A percentile compares a stretch with the other conserved stretches of the same genome.
Evolutionary conservation across 2,797 vertebrate species (phyloP).

Genomic region (Tarsius wallacei): DNA sequence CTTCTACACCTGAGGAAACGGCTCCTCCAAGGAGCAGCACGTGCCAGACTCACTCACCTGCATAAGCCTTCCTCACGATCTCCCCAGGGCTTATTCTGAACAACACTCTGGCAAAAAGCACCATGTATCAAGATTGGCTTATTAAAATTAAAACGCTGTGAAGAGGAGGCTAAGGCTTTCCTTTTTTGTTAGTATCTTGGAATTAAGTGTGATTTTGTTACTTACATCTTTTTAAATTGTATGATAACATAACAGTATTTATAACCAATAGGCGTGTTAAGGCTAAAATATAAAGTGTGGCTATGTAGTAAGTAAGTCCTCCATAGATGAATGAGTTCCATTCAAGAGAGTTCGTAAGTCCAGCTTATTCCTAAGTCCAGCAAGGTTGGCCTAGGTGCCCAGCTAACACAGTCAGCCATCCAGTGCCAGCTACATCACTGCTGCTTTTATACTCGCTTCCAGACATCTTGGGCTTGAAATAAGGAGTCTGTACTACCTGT

Average conservation of each 20-base stretch:
- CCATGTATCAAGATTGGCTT: neutral
- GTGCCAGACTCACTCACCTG: neutral
- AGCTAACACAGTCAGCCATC: too few species aligned
- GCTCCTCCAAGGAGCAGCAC: neutral
- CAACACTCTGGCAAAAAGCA: neutral
- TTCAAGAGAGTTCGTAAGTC: too few species aligned
- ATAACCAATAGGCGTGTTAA: neutral
- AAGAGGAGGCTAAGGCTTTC: neutral
- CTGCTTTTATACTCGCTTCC: too few species aligned
- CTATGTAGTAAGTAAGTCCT: too few species aligned
- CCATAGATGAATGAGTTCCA: too few species aligned
- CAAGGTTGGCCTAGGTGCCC: too few species aligned
- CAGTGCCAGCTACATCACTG: too few species aligned
- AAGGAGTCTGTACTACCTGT: too few species aligned
- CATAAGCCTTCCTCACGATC: neutral
- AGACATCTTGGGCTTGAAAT: too few species aligned
- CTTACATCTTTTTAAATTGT: constrained; percentile 8
- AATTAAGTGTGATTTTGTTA: constrained; percentile 11
- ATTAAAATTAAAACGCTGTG: constrained; percentile 25
- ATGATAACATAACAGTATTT: constrained; percentile 32
- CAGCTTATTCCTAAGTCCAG: too few species aligned
- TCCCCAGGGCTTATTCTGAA: neutral
- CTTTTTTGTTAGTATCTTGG: neutral
- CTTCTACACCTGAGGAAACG: neutral
- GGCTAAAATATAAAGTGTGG: neutral